Evolutionary conservation across 2,797 vertebrate genomes (phyloP), one percentile per base, ranked within the genome.

Genomic region (Microchirus variegatus): DNA sequence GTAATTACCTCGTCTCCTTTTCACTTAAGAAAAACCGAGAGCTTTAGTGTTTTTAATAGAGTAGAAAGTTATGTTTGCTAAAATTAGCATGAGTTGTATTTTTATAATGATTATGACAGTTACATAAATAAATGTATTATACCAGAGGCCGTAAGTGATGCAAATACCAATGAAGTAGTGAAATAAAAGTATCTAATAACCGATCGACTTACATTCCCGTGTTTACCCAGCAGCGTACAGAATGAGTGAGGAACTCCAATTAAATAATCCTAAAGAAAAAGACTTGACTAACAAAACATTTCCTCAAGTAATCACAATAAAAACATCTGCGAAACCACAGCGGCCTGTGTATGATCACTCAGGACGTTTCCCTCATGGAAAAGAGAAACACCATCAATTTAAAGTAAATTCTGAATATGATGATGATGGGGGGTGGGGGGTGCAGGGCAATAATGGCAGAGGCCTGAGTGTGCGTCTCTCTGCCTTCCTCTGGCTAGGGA

Each of bases 1-100:
- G 87, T 90, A 92, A 93, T 93, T 93, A 91, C 79, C 87, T 85
- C 83, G 88, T 84, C 88, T 88, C 86, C 87, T 87, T 86, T 80
- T 87, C 90, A 87, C 85, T 91, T 90, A 83, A 73, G 79, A 61
- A 80, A 88, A 87, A 81, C 78, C 78, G 63, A 90, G 67, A 82
- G 74, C 63, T 62, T 70, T 63, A 59, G 63, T 81, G 63, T 82
- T 83, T 89, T 83, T 81, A 68, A 79, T 68, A 26, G 51, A 72
- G 53, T 54, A 66, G 57, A 80, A 78, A 73, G 70, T 66, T 19
- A 77, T 54, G 67, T 76, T 77, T 49, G 55, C 43, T 73, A 55
- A 54, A 83, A 79, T 74, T 68, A 31, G 60, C 55, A 49, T 2
- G 17, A 26, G 31, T 69, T 45, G 83, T 86, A 83, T 84, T 89